Base-by-base conservation (phyloP, 2,888 invertebrate species). In the Volucella zonaria region DNA sequence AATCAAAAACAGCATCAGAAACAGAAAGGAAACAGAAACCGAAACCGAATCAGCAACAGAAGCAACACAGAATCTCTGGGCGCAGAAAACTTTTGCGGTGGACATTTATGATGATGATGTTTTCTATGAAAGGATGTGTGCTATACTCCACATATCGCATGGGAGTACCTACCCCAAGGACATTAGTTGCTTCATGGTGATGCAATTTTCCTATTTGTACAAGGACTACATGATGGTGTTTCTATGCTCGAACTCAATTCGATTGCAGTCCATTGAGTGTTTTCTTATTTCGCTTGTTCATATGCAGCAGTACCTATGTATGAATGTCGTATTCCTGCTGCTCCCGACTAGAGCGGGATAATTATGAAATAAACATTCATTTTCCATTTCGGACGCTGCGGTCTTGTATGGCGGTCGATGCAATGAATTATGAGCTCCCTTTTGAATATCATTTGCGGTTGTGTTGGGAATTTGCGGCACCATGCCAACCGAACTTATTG, bases 351-450 rank as follows among this genome's bases (percentile, higher is more conserved):
- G 71, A 77, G 43, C 73, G 74, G 79, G 82, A 82, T 82, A 82
- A 79, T 79, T 82, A 82, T 82, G 78, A 79, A 82, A 79, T 82
- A 82, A 74, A 74, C 82, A 82, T 82, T 79, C 47, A 79, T 54
- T 61, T 73, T 31, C 58, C 15, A 62, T 74, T 67, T 79, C 77
- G 61, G 78, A 54, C 67, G 67, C 47, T 82, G 82, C 56, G 82
- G 82, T 78, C 73, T 77, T 82, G 38, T 12, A 8, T 45, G 45
- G 3, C 58, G 1, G 52, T 64, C 42, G 52, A 56, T 38, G 54
- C n/a, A 71, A 77, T 61, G 61, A 66, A 82, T 82, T 78, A 73
- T 43, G 31, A 31, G 31, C 31, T 6, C 31, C 4, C 73, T 73
- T 73, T 78, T 64, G 73, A 73, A 67, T 71, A 64, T 45, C 71